phyloP scores from a whole-genome alignment of 64 coral and sea anemone genomes.

The Montipora efflorescens region DNA sequence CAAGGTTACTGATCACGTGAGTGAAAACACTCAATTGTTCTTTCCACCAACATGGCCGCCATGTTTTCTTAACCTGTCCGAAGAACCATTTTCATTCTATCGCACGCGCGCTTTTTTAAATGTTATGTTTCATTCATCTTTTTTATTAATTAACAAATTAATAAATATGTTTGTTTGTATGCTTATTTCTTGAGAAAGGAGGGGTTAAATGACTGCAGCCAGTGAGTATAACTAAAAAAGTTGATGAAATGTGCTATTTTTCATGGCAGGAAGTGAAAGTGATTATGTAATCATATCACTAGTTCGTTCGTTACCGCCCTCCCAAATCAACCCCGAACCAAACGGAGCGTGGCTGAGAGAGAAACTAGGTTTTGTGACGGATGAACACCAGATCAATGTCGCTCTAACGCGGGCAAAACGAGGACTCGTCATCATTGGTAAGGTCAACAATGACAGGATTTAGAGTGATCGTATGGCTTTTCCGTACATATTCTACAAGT shows the following conservation, averaged over 20 bases:
- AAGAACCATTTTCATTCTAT: too few relatives aligned
- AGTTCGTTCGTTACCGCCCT: conserved; percentile 54
- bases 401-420: conserved; percentile 74
- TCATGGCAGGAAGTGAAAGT: conserved; percentile 48
- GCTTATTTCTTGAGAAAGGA: too few relatives aligned
- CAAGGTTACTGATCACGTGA: too few relatives aligned
- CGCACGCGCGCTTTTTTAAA: accelerated
- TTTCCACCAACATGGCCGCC: too few relatives aligned
- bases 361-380: conserved; percentile 60
- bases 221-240: background rate
- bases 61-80: too few relatives aligned
- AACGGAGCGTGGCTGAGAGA: conserved; percentile 40
- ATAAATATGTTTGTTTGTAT: too few relatives aligned
- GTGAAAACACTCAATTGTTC: too few relatives aligned
- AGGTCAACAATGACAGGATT: background rate
- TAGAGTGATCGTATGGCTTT: background rate
- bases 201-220: too few relatives aligned
- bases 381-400: conserved; percentile 73
- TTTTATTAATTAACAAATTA: too few relatives aligned
- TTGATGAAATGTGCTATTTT: background rate
- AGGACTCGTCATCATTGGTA: conserved; percentile 69
- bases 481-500: too few relatives aligned
- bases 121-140: too few relatives aligned
- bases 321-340: conserved; percentile 46
- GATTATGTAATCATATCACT: conserved; percentile 67